These are phyloP conservation scores for Lochmaea crataegi DNA, from an alignment of 2,888 invertebrate genomes.

Conservation along the genomic window DNA sequence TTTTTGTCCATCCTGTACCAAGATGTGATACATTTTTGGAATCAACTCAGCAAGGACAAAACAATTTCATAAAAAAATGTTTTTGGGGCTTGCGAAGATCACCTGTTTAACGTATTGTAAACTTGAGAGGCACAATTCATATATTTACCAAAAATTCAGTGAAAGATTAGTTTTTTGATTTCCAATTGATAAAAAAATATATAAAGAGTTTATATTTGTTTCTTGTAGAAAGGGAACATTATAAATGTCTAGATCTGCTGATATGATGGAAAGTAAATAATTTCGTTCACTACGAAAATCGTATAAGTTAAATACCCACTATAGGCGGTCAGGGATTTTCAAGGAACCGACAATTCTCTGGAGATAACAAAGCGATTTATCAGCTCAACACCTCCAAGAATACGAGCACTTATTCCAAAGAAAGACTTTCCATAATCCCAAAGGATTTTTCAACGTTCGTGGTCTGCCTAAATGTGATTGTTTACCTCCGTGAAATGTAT, in stretches of 20 bases:
- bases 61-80: too few species aligned
- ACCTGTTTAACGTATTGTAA: too few species aligned
- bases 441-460: conserved; percentile 31
- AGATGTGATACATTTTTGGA: too few species aligned
- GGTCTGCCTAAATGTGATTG: conserved; percentile 38
- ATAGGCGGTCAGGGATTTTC: conserved; percentile 32
- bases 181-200: too few species aligned
- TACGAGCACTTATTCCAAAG: conserved; percentile 34
- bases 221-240: background rate
- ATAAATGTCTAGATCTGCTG: background rate
- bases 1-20: too few species aligned
- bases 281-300: conserved; percentile 7
- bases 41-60: too few species aligned
- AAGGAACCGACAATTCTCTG: conserved; percentile 26
- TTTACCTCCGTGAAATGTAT: conserved; percentile 34
- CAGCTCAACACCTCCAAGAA: conserved; percentile 36
- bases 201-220: background rate
- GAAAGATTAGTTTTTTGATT: too few species aligned
- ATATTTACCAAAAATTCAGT: too few species aligned
- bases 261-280: conserved; percentile 12
- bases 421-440: conserved; percentile 31
- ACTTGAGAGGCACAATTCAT: too few species aligned
- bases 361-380: conserved; percentile 34
- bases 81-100: too few species aligned
- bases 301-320: conserved; percentile 26